Evolutionary conservation across 2,113 vertebrate genomes (phyloP).

Genomic region (Eublepharis macularius): DNA sequence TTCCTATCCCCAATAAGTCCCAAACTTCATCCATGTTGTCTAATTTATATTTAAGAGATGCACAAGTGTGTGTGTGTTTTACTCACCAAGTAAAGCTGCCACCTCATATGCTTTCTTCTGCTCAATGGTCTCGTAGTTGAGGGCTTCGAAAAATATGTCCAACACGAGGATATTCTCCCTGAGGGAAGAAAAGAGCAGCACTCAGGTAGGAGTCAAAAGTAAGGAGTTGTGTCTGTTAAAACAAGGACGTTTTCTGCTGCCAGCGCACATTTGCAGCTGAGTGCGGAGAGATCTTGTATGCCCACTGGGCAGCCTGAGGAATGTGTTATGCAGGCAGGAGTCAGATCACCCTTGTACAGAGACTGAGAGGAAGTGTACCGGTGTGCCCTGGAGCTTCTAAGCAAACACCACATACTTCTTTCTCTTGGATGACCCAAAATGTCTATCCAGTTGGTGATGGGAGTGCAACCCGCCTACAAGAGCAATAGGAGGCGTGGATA

Average conservation of each 20-base stretch:
- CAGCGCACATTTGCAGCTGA: neutral
- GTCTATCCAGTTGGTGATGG: neutral
- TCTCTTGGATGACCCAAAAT: neutral
- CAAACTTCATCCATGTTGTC: neutral
- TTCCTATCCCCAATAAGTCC: too few relatives aligned
- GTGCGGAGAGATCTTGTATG: neutral
- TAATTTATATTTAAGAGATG: neutral
- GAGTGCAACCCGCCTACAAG: too few relatives aligned
- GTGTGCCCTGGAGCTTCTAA: neutral
- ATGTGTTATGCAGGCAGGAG: neutral
- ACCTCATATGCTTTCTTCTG: constrained; percentile 99
- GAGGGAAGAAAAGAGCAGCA: constrained; percentile 47
- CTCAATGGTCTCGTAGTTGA: constrained; percentile 99
- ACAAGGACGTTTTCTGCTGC: neutral
- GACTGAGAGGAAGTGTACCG: neutral
- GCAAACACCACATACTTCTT: neutral
- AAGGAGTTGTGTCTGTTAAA: neutral
- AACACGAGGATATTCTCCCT: constrained; percentile 98
- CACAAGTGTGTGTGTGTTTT: neutral
- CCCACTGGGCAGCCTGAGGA: neutral
- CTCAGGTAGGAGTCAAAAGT: constrained; percentile 13
- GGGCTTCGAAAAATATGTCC: constrained; percentile 98
- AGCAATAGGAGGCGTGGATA: too few relatives aligned
- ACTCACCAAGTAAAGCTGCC: constrained; percentile 93
- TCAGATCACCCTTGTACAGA: neutral